phyloP scores from a whole-genome alignment of 2,888 invertebrate species.

The Pandemis cinnamomeana region DNA sequence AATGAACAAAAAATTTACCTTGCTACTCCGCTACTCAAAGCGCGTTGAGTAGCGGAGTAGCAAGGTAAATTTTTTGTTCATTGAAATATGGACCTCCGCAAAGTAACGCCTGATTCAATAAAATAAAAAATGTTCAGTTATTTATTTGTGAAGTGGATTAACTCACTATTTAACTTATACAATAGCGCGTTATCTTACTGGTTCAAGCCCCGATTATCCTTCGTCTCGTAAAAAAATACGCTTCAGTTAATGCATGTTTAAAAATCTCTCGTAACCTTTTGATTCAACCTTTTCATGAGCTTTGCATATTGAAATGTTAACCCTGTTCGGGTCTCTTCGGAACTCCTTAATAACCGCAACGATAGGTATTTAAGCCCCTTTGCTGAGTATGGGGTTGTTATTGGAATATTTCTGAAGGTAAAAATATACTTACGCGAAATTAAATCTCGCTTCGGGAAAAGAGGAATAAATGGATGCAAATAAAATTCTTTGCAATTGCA shows the following conservation, averaged over 20 bases:
- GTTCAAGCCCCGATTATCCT: conserved; percentile 21
- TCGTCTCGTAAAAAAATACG: conserved; percentile 33
- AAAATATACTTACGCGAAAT: conserved; percentile 37
- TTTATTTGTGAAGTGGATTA: no score
- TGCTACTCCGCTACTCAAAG: no score
- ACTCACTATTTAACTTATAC: neutral
- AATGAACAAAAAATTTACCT: no score
- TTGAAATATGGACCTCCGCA: no score
- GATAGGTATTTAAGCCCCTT: conserved; percentile 21
- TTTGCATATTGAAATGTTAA: conserved; percentile 52
- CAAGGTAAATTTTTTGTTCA: no score
- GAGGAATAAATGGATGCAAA: neutral
- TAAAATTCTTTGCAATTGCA: neutral
- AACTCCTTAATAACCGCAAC: conserved; percentile 42
- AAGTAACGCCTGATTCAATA: no score
- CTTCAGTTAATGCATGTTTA: conserved; percentile 29
- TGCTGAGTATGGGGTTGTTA: conserved; percentile 43
- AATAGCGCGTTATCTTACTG: neutral
- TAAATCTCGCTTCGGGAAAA: neutral
- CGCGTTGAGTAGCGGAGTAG: no score
- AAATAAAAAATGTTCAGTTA: no score
- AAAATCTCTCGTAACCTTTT: conserved; percentile 24
- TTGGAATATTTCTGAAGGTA: conserved; percentile 47
- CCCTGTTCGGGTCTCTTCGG: conserved; percentile 47
- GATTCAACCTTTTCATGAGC: conserved; percentile 50